Evolutionary conservation across 2,797 vertebrate species (phyloP), one percentile per base, ranked within the genome.

Genomic region (Astyanax mexicanus): DNA sequence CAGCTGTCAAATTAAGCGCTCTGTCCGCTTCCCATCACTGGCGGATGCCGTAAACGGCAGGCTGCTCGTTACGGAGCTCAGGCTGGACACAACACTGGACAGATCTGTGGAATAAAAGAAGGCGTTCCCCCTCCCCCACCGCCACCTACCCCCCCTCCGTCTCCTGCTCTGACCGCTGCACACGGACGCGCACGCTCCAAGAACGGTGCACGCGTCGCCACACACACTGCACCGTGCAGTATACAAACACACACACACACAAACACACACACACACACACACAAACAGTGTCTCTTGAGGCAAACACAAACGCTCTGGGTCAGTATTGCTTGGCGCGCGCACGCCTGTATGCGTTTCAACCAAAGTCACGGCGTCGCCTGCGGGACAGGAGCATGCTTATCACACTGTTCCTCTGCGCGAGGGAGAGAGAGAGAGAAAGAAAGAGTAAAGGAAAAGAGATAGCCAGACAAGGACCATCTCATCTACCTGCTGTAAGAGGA

Each of bases 301-400:
- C 38, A 66, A 72, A 60, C 44, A 29, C 73, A 60, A 80, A 51
- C 38, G 69, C 69, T 51, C 25, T 35, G 62, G 49, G 38, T 27
- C 68, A 57, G 2, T 17, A 23, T 10, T 55, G 38, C 42, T 67
- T n/a, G 19, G 19, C 42, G 32, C 8, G 32, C 62, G 60, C n/a
- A n/a, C 52, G 25, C 13, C 8, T 35, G 38, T 19, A 52, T 32
- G 68, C 1, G 21, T 12, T 51, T 49, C 35, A 42, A 52, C 27
- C 51, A 35, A 45, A 78, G 57, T 52, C 75, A 77, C 51, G n/a
- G 52, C 72, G 74, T 44, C 60, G 85, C 86, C 84, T 84, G 78
- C 80, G 89, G 88, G 88, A 86, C 90, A 69, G 86, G n/a, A n/a
- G 83, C 89, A 86, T 69, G 61, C 69, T 75, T 68, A 66, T 74